These are phyloP conservation scores for Brachyistius frenatus DNA, from an alignment of 2,113 vertebrate species.

Conservation along the genomic window DNA sequence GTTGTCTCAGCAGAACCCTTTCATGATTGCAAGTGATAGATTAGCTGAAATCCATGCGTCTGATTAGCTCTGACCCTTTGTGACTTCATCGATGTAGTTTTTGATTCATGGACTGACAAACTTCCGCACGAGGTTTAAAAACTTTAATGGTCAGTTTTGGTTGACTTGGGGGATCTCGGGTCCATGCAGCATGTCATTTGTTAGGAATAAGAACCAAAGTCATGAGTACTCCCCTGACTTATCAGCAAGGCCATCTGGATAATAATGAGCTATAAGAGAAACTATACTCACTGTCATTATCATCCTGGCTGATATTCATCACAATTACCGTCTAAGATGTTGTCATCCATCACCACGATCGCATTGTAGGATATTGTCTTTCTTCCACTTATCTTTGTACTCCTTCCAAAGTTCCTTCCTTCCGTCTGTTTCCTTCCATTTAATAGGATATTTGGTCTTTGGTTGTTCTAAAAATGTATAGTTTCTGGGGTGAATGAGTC, in stretches of 20 bases:
- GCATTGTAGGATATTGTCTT: background rate
- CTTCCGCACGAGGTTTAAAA: background rate
- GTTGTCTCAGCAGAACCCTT: background rate
- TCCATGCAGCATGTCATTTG: slow-evolving; percentile 4
- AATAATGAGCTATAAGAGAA: slow-evolving; percentile 46
- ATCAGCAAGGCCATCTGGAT: slow-evolving; percentile 56
- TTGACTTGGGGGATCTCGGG: background rate
- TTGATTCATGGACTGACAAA: background rate
- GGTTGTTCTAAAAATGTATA: slow-evolving; percentile 40
- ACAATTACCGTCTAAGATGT: slow-evolving; percentile 27
- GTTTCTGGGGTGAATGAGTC: slow-evolving; percentile 60
- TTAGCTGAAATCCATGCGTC: background rate
- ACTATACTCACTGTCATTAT: slow-evolving; percentile 27
- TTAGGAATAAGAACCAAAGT: slow-evolving; percentile 11
- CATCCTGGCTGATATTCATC: slow-evolving; percentile 37
- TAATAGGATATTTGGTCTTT: slow-evolving; percentile 4
- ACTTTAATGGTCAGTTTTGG: slow-evolving; percentile 4
- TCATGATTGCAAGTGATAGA: background rate
- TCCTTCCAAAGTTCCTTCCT: background rate
- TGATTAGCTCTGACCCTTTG: background rate
- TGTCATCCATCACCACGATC: slow-evolving; percentile 23
- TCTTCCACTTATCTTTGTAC: background rate
- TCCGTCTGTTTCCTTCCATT: slow-evolving; percentile 1
- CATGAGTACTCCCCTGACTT: slow-evolving; percentile 14
- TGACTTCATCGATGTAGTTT: background rate